phyloP scores from a whole-genome alignment of 2,888 invertebrate species.

The Entomobrya multifasciata region DNA sequence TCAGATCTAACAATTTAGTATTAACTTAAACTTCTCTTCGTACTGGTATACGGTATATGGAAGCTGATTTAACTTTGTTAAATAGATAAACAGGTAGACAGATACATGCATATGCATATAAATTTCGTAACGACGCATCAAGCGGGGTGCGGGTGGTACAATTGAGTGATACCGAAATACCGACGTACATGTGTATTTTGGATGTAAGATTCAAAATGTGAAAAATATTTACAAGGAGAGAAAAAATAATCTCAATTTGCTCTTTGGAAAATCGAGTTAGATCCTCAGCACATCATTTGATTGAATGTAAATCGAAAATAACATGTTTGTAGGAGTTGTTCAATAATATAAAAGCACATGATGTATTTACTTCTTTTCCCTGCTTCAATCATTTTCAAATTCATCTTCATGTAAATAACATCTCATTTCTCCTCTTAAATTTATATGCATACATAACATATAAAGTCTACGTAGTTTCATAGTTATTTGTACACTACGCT shows the following conservation, averaged over 20 bases:
- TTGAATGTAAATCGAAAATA: slow-evolving; percentile 19
- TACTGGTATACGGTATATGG: no score
- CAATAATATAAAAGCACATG: not conserved
- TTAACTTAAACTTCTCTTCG: no score
- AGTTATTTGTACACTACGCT: no score
- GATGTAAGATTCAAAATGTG: slow-evolving; percentile 41
- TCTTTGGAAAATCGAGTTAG: slow-evolving; percentile 52
- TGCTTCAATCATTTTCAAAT: not conserved
- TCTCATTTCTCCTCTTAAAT: no score
- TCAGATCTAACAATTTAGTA: no score
- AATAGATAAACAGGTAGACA: no score
- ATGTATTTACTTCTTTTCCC: not conserved
- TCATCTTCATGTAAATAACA: no score
- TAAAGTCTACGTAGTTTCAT: no score
- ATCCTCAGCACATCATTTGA: slow-evolving; percentile 57
- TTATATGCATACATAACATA: no score
- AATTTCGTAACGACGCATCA: no score
- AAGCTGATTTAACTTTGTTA: no score
- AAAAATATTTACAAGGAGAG: slow-evolving; percentile 50
- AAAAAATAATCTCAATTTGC: slow-evolving; percentile 66
- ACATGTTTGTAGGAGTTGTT: slow-evolving; percentile 36
- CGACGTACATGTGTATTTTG: slow-evolving; percentile 48
- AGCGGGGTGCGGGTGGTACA: not conserved
- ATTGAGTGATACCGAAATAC: not conserved
- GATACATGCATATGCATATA: no score